Evolutionary conservation across 1,140 invertebrate species (phyloP).

Genomic region (Cydia amplana): DNA sequence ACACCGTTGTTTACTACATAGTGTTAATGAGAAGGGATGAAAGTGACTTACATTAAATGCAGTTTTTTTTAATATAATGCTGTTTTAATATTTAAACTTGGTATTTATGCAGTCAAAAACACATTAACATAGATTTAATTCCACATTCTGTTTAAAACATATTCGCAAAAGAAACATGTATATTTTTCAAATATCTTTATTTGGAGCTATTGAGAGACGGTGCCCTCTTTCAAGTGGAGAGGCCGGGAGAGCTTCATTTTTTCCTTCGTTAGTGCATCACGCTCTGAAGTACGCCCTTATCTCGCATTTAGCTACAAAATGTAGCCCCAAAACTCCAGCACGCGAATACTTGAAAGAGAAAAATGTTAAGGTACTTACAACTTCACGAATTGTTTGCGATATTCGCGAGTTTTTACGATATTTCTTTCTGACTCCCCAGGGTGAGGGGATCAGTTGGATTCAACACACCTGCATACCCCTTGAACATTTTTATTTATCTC

Average conservation of each 20-base stretch:
- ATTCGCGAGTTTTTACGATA: constrained; percentile 66
- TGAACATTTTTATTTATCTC: constrained; percentile 60
- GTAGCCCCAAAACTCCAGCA: constrained; percentile 36
- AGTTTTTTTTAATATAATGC: no score
- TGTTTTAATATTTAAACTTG: no score
- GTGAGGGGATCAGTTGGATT: constrained; percentile 58
- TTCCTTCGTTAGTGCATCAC: constrained; percentile 60
- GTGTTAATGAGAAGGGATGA: no score
- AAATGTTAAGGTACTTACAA: constrained; percentile 58
- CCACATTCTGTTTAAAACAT: background rate
- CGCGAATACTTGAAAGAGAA: constrained; percentile 53
- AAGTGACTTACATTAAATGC: no score
- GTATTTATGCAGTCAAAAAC: no score
- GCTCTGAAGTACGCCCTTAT: constrained; percentile 40
- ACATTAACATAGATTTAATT: no score
- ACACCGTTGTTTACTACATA: no score
- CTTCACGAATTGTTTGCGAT: constrained; percentile 60
- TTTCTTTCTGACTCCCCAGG: constrained; percentile 58
- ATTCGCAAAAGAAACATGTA: background rate
- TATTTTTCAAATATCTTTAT: background rate
- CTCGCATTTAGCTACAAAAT: constrained; percentile 46
- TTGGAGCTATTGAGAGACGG: constrained; percentile 39
- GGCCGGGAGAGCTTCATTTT: constrained; percentile 45
- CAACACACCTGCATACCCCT: constrained; percentile 62
- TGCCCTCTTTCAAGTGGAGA: constrained; percentile 37